Percentiles rank a stretch among this genome's conserved stretches.
phyloP scores from a whole-genome alignment of 2,888 invertebrate species.

The Luffia ferchaultella region DNA sequence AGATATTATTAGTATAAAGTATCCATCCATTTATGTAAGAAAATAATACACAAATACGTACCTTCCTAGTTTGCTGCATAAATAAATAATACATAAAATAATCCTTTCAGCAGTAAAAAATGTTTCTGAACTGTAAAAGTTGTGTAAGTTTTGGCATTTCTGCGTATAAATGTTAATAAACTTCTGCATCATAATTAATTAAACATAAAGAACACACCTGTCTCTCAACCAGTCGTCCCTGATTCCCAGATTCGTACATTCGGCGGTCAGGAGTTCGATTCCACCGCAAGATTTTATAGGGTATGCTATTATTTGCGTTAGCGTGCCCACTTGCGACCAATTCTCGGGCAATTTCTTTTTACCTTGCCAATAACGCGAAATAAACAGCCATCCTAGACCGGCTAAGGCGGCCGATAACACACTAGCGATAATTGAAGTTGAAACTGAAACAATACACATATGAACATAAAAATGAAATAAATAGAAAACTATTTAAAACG shows the following conservation, averaged over 20 bases:
- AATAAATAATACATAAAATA: no score
- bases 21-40: no score
- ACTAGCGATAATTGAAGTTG: conserved; percentile 9
- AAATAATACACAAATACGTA: no score
- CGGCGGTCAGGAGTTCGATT: conserved; percentile 33
- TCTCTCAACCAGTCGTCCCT: conserved; percentile 42
- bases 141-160: no score
- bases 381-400: conserved; percentile 26
- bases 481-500: no score
- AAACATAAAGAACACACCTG: no score
- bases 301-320: conserved; percentile 42
- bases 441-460: neutral
- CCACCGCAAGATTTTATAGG: conserved; percentile 56
- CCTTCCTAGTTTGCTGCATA: no score
- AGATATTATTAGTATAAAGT: no score
- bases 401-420: conserved; percentile 23
- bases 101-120: no score
- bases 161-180: no score
- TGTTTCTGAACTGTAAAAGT: no score
- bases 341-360: conserved; percentile 20
- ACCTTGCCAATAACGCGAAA: neutral
- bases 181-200: neutral
- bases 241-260: conserved; percentile 42
- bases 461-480: neutral
- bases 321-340: conserved; percentile 51